phyloP scores from a whole-genome alignment of 2,113 vertebrate species.

The Jacana jacana region DNA sequence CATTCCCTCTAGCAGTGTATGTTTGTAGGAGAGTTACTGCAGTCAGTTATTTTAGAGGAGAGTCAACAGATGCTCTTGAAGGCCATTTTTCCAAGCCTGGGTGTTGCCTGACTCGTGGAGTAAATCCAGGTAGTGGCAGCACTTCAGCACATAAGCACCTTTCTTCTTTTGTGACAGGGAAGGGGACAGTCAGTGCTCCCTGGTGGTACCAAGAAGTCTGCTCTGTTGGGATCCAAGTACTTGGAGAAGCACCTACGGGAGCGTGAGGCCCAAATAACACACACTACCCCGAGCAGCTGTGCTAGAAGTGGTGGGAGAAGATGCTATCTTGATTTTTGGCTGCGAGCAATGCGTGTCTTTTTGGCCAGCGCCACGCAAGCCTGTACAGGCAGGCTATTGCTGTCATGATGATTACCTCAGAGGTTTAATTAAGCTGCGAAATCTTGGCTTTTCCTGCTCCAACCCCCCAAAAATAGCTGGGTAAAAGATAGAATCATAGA shows the following conservation, averaged over 20 bases:
- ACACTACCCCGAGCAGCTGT: not conserved
- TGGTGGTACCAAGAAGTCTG: not conserved
- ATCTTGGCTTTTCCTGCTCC: conserved; percentile 27
- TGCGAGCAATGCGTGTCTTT: not conserved
- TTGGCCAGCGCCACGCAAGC: not conserved
- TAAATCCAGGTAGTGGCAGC: not conserved
- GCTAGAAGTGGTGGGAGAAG: not conserved
- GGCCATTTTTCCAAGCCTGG: not conserved
- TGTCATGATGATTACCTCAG: not conserved
- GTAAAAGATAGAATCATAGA: not conserved
- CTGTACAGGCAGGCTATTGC: conserved; percentile 9
- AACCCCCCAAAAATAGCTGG: not conserved
- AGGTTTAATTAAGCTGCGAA: conserved; percentile 39
- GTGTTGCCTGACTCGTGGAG: rapidly evolving
- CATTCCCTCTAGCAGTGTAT: not conserved
- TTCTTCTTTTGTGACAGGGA: not conserved
- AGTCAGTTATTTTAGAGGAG: not conserved
- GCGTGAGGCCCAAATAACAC: not conserved
- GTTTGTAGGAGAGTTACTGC: not conserved
- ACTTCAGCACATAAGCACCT: not conserved
- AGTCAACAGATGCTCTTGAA: not conserved
- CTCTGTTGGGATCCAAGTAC: not conserved
- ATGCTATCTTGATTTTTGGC: conserved; percentile 4
- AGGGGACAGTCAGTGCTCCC: not conserved
- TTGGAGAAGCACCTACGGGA: not conserved